Percentiles rank a stretch among this genome's conserved stretches.
phyloP scores from a whole-genome alignment of 64 coral and sea anemone genomes.

The Astreopora myriophthalma region DNA sequence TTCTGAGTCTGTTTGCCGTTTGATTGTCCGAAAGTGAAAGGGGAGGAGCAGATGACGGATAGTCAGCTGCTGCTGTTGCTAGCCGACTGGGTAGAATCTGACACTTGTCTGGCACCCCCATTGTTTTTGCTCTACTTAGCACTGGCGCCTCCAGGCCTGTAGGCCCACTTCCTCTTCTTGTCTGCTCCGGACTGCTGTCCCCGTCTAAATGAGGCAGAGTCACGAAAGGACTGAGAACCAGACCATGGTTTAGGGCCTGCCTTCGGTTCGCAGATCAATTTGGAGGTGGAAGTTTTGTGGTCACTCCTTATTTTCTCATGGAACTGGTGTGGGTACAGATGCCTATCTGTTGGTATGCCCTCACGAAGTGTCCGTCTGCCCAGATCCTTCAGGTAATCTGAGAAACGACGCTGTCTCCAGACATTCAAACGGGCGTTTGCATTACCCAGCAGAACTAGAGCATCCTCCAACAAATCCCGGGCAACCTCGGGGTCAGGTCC shows the following conservation, averaged over 20 bases:
- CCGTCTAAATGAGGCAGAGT: constrained; percentile 1
- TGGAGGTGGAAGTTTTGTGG: too few relatives aligned
- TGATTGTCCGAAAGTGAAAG: too few relatives aligned
- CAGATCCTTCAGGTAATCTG: constrained; percentile 50
- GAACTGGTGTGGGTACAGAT: constrained; percentile 59
- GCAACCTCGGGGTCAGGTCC: constrained; percentile 51
- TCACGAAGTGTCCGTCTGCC: constrained; percentile 37
- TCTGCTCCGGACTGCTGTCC: constrained; percentile 1
- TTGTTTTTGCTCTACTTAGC: constrained; percentile 1
- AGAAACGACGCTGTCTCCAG: constrained; percentile 63
- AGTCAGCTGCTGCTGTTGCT: constrained; percentile 18
- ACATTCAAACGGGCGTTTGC: constrained; percentile 34
- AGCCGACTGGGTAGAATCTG: neutral
- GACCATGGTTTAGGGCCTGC: neutral
- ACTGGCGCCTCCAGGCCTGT: neutral
- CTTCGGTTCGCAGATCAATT: constrained; percentile 50
- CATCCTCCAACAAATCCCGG: constrained; percentile 54
- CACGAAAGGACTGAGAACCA: constrained; percentile 48
- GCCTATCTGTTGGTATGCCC: constrained; percentile 56
- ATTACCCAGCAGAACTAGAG: constrained; percentile 49
- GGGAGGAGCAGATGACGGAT: too few relatives aligned
- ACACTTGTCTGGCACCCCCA: neutral
- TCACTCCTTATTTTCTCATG: constrained; percentile 44
- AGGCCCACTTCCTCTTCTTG: constrained; percentile 35
- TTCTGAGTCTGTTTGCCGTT: too few relatives aligned